phyloP scores from a whole-genome alignment of 2,113 vertebrate genomes.

The Bubo scandiacus region DNA sequence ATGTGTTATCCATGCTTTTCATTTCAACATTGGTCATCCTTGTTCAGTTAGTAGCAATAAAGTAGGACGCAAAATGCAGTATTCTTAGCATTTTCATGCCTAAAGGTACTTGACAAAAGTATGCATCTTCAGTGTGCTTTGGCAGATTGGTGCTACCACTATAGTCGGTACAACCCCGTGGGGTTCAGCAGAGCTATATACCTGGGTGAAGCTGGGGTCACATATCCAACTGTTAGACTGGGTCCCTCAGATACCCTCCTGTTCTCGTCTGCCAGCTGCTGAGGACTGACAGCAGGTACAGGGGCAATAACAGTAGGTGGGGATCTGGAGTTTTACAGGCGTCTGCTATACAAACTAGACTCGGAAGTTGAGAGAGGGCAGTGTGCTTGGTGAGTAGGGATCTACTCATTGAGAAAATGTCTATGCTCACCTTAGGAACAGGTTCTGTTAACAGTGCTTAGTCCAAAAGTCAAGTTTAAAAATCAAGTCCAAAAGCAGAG shows the following conservation, averaged over 20 bases:
- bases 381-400: not conserved
- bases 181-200: not conserved
- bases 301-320: too few species aligned
- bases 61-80: not conserved
- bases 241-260: not conserved
- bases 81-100: not conserved
- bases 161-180: accelerated
- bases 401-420: not conserved
- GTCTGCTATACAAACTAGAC: not conserved
- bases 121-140: not conserved
- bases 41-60: not conserved
- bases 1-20: not conserved
- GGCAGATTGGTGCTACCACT: not conserved
- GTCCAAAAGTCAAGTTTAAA: not conserved
- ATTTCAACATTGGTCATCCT: not conserved
- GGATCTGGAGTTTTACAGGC: not conserved
- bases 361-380: not conserved
- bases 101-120: not conserved
- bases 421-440: not conserved
- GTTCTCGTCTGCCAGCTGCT: not conserved
- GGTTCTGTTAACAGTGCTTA: not conserved
- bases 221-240: accelerated
- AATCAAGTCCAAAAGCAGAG: not conserved
- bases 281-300: accelerated
- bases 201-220: too few species aligned